Evolutionary conservation across 2,113 vertebrate genomes (phyloP).

Genomic region (Cheirogaleus medius): DNA sequence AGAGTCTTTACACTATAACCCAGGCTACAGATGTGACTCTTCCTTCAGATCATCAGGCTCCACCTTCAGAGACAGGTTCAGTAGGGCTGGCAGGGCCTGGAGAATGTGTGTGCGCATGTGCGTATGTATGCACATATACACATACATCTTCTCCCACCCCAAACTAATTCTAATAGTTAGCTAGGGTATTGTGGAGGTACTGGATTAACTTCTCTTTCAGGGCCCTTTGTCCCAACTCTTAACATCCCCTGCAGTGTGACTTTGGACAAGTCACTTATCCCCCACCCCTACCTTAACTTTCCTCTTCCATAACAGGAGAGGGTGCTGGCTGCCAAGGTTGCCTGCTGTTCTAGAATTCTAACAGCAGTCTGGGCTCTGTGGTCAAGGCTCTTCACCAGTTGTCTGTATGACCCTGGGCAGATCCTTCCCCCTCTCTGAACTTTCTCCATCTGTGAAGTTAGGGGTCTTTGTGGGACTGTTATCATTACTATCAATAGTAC

Average conservation of each 20-base stretch:
- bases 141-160: rapidly evolving
- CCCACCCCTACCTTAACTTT: not conserved
- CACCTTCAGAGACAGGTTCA: not conserved
- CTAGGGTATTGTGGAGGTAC: not conserved
- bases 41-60: not conserved
- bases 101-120: not conserved
- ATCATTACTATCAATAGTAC: not conserved
- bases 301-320: not conserved
- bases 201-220: not conserved
- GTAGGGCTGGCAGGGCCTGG: not conserved
- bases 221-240: not conserved
- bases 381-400: not conserved
- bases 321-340: not conserved
- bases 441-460: not conserved
- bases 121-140: not conserved
- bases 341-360: not conserved
- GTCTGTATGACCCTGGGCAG: not conserved
- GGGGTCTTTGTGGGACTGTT: not conserved
- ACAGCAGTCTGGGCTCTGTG: not conserved
- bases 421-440: not conserved
- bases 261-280: not conserved
- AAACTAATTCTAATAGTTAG: not conserved
- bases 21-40: not conserved
- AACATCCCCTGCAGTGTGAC: not conserved
- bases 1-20: not conserved